Percentiles rank a stretch among this genome's conserved stretches.
Evolutionary conservation across 1,140 invertebrate genomes (phyloP).

Genomic region (Meloidogyne chitwoodi): DNA sequence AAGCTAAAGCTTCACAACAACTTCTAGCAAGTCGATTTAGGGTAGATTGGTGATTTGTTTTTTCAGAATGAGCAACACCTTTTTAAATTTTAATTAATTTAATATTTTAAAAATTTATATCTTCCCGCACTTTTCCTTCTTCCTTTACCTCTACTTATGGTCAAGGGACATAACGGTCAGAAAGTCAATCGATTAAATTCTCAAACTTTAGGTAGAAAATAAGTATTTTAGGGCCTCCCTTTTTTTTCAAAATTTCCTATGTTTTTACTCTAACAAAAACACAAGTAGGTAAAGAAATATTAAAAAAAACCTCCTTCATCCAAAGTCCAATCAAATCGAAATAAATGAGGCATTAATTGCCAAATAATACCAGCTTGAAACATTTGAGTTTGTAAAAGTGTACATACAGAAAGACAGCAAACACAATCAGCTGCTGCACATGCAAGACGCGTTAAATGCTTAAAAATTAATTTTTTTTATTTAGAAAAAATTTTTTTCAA

Average conservation of each 20-base stretch:
- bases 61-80: conserved; percentile 49
- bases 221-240: too few species aligned
- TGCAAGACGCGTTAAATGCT: conserved; percentile 76
- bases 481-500: conserved; percentile 60
- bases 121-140: too few species aligned
- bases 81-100: too few species aligned
- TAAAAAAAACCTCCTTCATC: conserved; percentile 76
- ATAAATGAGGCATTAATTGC: conserved; percentile 81
- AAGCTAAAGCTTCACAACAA: conserved; percentile 75
- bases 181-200: neutral
- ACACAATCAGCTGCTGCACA: conserved; percentile 79
- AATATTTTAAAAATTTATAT: too few species aligned
- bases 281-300: too few species aligned
- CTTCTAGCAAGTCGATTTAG: conserved; percentile 84
- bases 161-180: too few species aligned
- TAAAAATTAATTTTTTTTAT: conserved; percentile 33
- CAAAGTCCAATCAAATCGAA: conserved; percentile 93
- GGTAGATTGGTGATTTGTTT: conserved; percentile 70
- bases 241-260: too few species aligned
- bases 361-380: conserved; percentile 86
- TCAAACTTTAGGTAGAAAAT: too few species aligned
- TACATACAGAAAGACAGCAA: conserved; percentile 75
- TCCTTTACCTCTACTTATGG: too few species aligned
- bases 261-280: too few species aligned
- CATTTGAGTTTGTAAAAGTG: conserved; percentile 79